Conservation (phyloP, 2,797 vertebrate genomes). For the Neopelma chrysocephalum region DNA sequence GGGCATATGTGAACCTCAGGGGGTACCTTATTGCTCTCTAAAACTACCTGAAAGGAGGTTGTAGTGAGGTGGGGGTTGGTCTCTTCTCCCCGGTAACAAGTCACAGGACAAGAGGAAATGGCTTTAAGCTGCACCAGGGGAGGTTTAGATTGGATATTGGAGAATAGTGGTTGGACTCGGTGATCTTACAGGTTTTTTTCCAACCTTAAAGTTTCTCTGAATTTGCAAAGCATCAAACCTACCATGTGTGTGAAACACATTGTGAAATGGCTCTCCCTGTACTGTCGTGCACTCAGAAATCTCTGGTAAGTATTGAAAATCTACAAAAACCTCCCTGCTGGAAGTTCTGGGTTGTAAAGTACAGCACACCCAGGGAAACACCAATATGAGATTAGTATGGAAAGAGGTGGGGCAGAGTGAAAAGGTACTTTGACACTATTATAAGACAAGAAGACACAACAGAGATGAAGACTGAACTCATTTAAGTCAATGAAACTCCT, state of each 20-base stretch:
- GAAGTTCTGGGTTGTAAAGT: neutral
- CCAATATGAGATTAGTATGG: neutral
- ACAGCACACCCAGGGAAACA: neutral
- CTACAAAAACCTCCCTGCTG: neutral
- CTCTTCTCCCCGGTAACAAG: neutral
- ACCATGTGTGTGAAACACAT: neutral
- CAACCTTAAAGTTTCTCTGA: neutral
- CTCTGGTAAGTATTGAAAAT: neutral
- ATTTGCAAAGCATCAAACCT: neutral
- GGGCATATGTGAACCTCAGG: neutral
- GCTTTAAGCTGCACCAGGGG: neutral
- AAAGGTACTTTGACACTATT: neutral
- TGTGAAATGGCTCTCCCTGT: neutral
- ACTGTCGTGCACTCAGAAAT: neutral
- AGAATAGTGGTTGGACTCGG: neutral
- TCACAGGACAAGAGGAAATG: neutral
- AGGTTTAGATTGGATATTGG: neutral
- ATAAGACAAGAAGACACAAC: neutral
- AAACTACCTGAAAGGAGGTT: neutral
- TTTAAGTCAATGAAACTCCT: neutral
- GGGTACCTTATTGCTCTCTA: too few species aligned
- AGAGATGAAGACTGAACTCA: neutral
- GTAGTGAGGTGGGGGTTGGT: rapidly evolving
- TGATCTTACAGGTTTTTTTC: neutral
- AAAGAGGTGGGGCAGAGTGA: neutral